These are phyloP conservation scores for Megalonaias nervosa DNA, from an alignment of 1,140 invertebrate genomes.

Conservation along the genomic window DNA sequence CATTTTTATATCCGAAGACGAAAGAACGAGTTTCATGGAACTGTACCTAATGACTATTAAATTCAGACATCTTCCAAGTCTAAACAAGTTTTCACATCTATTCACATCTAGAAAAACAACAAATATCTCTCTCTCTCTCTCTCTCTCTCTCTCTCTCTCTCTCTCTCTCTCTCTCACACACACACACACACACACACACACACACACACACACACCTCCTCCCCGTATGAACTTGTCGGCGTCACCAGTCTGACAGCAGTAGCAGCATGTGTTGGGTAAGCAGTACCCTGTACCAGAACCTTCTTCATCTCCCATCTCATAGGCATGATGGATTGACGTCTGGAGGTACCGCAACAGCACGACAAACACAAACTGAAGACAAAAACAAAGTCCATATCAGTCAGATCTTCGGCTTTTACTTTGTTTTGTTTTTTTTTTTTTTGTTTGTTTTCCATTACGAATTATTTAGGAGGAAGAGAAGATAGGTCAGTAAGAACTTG, in stretches of 20 bases:
- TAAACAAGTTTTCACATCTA: too few species aligned
- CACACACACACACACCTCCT: slow-evolving; percentile 8
- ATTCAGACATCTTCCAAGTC: too few species aligned
- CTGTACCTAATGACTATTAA: too few species aligned
- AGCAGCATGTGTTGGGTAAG: slow-evolving; percentile 6
- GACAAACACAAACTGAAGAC: neutral
- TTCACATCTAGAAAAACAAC: neutral
- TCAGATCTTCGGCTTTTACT: too few species aligned
- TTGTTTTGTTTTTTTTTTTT: too few species aligned
- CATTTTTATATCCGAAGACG: too few species aligned
- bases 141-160: neutral
- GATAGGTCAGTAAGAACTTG: too few species aligned
- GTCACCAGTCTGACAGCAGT: slow-evolving; percentile 4
- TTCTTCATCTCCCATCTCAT: slow-evolving; percentile 20
- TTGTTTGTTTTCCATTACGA: too few species aligned
- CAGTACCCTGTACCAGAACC: slow-evolving; percentile 19
- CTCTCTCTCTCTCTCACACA: neutral
- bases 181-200: neutral
- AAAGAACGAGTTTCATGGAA: too few species aligned
- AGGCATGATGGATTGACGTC: slow-evolving; percentile 25
- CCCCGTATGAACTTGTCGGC: slow-evolving; percentile 19
- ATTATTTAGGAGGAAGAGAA: too few species aligned
- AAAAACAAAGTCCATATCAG: too few species aligned
- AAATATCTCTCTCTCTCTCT: neutral
- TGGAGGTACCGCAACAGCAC: slow-evolving; percentile 27